Evolutionary conservation across 2,888 invertebrate species (phyloP).

Genomic region (Platypus cylindrus): DNA sequence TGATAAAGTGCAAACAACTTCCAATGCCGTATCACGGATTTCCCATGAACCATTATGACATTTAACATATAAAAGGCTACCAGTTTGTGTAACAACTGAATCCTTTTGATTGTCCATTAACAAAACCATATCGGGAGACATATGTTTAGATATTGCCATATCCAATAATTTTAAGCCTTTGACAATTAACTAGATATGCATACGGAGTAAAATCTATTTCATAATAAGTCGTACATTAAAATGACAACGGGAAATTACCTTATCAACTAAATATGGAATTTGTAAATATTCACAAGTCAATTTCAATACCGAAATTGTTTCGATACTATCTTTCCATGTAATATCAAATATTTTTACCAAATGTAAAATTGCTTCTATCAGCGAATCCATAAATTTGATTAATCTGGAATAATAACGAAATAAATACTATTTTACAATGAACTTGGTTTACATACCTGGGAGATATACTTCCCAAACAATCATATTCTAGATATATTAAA

Average conservation of each 20-base stretch:
- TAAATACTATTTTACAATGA: not conserved
- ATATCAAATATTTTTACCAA: constrained; percentile 57
- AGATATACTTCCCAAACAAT: constrained; percentile 12
- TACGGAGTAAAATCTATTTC: not conserved
- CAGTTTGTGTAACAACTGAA: constrained; percentile 49
- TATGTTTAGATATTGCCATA: constrained; percentile 58
- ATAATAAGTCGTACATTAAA: constrained; percentile 2
- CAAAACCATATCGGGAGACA: constrained; percentile 64
- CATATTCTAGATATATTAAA: constrained; percentile 21
- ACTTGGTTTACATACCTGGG: constrained; percentile 5
- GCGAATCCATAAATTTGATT: constrained; percentile 37
- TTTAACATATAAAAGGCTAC: constrained; percentile 53
- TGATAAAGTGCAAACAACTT: constrained; percentile 57
- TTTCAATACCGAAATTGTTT: constrained; percentile 53
- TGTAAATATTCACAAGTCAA: constrained; percentile 41
- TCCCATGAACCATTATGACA: constrained; percentile 67
- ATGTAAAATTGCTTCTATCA: constrained; percentile 50
- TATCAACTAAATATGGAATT: constrained; percentile 4
- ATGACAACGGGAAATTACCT: constrained; percentile 1
- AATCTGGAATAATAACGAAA: constrained; percentile 15
- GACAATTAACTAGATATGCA: constrained; percentile 49
- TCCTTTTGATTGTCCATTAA: constrained; percentile 54
- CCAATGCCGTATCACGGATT: constrained; percentile 63
- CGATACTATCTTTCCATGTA: constrained; percentile 66
- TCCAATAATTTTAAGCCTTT: constrained; percentile 57